Evolutionary conservation across 92 coral and sea anemone genomes (phyloP), one percentile per base, ranked within the genome.

Genomic region (Heliopora coerulea): DNA sequence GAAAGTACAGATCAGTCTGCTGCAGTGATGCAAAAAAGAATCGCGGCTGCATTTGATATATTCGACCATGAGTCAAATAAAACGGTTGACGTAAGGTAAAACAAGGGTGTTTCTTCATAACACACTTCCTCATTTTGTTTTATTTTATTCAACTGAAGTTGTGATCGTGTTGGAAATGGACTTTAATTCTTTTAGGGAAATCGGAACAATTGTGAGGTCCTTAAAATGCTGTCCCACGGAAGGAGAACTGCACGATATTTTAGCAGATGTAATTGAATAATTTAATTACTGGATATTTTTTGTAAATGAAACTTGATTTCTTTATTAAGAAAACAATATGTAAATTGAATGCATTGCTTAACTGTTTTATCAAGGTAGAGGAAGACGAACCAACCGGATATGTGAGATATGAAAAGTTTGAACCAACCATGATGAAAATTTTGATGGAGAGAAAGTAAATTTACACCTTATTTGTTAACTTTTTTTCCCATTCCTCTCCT

Each of bases 341-440:
- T 52, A 30, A 26, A 54, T 14, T n/a, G 39, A 11, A 17, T 33
- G 52, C 20, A 39, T 2, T 8, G 17, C 28, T 1, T 37, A 20
- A 17, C 9, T 39, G 0, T 30, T 19, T 13, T 39, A 33, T 35
- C 15, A 56, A 91, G 98, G 89, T 89, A 2, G 98, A 93, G 37
- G 98, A 93, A 60, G 98, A 93, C 48, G 98, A 93, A 75, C 98
- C 98, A 4, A 93, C 98, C 9, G 98, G 98, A 9, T 93, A 89
- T 65, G 88, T 93, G 35, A 84, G 96, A 62, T 93, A 85, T 83
- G 98, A 93, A 65, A 93, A 87, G 86, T 93, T 93, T 90, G 93
- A 89, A 73, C 98, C 98, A 3, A 87, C 62, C 28, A 93, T 93
- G 93, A 57, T 93, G 70, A 93, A 93, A 68, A 85, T 84, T 52